A percentile compares a stretch with the other conserved stretches of the same genome.
phyloP scores from a whole-genome alignment of 2,797 vertebrate species.

The Echeneis naucrates region DNA sequence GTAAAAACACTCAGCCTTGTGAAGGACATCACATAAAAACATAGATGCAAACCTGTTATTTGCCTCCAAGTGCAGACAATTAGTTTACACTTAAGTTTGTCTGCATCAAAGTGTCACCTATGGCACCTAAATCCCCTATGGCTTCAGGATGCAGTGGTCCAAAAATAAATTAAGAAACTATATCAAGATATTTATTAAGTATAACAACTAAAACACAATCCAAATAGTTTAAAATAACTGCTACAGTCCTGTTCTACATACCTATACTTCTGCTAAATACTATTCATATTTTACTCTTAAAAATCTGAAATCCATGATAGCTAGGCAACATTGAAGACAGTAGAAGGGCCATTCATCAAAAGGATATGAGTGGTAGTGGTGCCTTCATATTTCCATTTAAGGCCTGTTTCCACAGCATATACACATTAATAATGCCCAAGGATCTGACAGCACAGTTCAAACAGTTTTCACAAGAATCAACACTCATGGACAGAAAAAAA shows the following conservation, averaged over 20 bases:
- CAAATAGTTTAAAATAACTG: conserved; percentile 77
- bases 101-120: conserved; percentile 37
- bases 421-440: conserved; percentile 23
- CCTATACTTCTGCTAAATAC: conserved; percentile 79
- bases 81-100: conserved; percentile 9
- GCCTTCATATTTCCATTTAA: conserved; percentile 35
- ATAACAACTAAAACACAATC: conserved; percentile 72
- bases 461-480: conserved; percentile 73
- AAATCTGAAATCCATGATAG: conserved; percentile 62
- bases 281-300: conserved; percentile 80
- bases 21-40: conserved; percentile 48
- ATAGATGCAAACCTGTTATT: conserved; percentile 34
- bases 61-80: conserved; percentile 23
- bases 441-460: conserved; percentile 73
- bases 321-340: conserved; percentile 46
- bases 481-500: conserved; percentile 40
- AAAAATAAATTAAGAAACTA: conserved; percentile 71
- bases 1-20: conserved; percentile 6
- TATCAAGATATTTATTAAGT: conserved; percentile 56
- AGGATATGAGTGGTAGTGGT: conserved; percentile 37
- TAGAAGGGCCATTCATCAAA: conserved; percentile 25
- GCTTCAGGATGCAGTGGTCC: conserved; percentile 80
- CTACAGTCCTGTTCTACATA: conserved; percentile 86
- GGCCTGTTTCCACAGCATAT: conserved; percentile 4
- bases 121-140: conserved; percentile 71